Evolutionary conservation across 2,888 invertebrate genomes (phyloP), one percentile per base, ranked within the genome.

Genomic region (Spatulosminthurus flaviceps): DNA sequence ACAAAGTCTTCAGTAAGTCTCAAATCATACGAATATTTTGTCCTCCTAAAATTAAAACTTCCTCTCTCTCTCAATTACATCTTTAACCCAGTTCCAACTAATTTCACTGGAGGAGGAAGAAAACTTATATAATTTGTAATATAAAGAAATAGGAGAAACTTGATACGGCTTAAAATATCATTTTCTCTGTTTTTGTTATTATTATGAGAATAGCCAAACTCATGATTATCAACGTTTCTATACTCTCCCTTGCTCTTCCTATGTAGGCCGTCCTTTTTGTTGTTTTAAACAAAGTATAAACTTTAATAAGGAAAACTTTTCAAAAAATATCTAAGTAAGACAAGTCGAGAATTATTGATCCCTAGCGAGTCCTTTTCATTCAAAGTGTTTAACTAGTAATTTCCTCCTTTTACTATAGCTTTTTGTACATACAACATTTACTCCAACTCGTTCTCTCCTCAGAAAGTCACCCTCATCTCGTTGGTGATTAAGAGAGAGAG

Each of bases 341-440:
- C 71, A 71, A 22, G 43, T 51, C 51, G 26, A 73, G 73, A 73
- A 73, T 73, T 73, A 73, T 73, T 73, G 42, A 73, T 73, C 73
- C 73, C 73, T n/a, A 1, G 73, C 21, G 73, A n/a, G 26, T 51
- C 60, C 28, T 73, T 60, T 51, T 73, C 60, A 73, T 73, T 73
- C 26, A 24, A 73, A 51, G 42, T 73, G 28, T 73, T 60, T 60
- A 73, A 73, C 51, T 26, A 73, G 60, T 73, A 41, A 73, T 73
- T 73, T 73, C 34, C 13, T 9, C 42, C 29, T 29, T 51, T 42
- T 71, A n/a, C n/a, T n/a, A 41, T 71, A 71, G 42, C n/a, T n/a
- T 34, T 34, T 71, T 69, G 51, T 51, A 51, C 19, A 51, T 16
- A 51, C n/a, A n/a, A n/a, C n/a, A n/a, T 19, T 51, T 19, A 51